Evolutionary conservation across 2,113 vertebrate species (phyloP).

Genomic region (Antechinus flavipes): DNA sequence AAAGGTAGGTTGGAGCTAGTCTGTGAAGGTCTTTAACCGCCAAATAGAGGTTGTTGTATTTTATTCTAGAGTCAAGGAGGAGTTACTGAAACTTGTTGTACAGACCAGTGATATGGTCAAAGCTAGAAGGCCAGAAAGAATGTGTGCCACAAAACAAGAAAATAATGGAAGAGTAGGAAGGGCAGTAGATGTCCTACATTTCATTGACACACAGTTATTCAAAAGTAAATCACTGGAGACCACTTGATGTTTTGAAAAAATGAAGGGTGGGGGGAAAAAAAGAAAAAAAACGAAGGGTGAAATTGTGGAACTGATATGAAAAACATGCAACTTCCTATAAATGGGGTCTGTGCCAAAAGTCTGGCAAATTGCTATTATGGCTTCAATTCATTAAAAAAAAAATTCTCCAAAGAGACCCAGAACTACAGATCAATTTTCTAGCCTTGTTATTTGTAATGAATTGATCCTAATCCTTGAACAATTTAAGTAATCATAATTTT

Average conservation of each 20-base stretch:
- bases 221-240: background rate
- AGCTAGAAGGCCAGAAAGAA: background rate
- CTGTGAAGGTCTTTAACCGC: background rate
- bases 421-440: background rate
- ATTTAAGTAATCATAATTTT: background rate
- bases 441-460: background rate
- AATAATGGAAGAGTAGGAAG: background rate
- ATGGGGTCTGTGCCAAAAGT: background rate
- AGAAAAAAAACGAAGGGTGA: background rate
- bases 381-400: background rate
- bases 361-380: accelerated
- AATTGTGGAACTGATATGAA: background rate
- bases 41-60: background rate
- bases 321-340: background rate
- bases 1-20: background rate
- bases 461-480: background rate
- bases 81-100: background rate
- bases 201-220: background rate
- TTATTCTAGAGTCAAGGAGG: background rate
- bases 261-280: background rate
- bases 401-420: background rate
- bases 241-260: background rate
- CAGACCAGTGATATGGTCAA: background rate
- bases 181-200: background rate
- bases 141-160: background rate